Base-by-base conservation (phyloP, 2,888 invertebrate species). In the Abrostola tripartita region DNA sequence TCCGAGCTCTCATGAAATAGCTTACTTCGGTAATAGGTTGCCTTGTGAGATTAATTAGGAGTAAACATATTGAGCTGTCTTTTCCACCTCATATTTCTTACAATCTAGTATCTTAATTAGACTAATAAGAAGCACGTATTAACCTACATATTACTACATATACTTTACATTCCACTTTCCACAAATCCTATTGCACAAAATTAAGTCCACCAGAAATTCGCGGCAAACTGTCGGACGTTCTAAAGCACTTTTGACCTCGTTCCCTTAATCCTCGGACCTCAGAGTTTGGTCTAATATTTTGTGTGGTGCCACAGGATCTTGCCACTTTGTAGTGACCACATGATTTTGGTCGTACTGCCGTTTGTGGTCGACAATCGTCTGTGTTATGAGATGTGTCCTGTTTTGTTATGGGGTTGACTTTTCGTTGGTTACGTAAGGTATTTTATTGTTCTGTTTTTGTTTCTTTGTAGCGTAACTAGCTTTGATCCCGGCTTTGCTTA, bases 251-350 rank as follows among this genome's bases (percentile, higher is more conserved):
- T 66, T 71, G 76, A 75, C 66, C 73, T 51, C 41, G 61, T 73
- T 66, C 49, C 55, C 57, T 12, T 66, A 66, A 73, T 75, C 71
- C 59, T 24, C 59, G 56, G 44, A 47, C 42, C 66, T 51, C 56
- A 56, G 49, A 50, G 54, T 65, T 61, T 53, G 49, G 54, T 69
- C 62, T 76, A 71, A 79, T 73, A 81, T 81, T 80, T 76, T 65
- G 70, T 71, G 75, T 71, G 78, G 52, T 61, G 69, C 89, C 89
- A 70, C 88, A 86, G 63, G 78, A 81, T 82, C 81, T 81, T 84
- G 80, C 84, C 81, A 79, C 81, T 76, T 76, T 86, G 85, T 83
- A 68, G 72, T 81, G 75, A 85, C 87, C 86, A 80, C 85, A 81
- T 84, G 81, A 82, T 84, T 85, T 81, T 80, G 78, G 74, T 72